These are phyloP conservation scores for Myrmophylax atrothorax DNA, from an alignment of 2,113 vertebrate genomes.

Conservation along the genomic window DNA sequence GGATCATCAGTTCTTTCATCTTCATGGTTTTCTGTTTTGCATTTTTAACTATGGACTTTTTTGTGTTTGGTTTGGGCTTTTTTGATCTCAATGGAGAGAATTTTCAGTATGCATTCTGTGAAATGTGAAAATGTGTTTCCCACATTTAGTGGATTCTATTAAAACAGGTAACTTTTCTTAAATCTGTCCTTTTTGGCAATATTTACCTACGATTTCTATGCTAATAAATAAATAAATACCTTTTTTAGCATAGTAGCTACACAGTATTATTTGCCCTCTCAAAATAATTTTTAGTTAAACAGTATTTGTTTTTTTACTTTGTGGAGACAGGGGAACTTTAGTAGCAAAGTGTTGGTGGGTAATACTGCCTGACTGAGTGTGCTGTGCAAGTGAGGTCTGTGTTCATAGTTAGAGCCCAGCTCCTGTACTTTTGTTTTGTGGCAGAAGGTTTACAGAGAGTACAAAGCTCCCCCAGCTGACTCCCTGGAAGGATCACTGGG, in stretches of 20 bases:
- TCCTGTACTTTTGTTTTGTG: not conserved
- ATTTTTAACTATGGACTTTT: not conserved
- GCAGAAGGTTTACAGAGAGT: not conserved
- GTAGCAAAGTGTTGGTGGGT: not conserved
- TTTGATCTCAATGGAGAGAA: not conserved
- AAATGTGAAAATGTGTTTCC: not conserved
- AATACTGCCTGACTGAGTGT: not conserved
- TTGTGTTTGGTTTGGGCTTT: not conserved
- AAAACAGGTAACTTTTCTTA: not conserved
- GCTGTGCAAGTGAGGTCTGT: not conserved
- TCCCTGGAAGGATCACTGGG: not conserved
- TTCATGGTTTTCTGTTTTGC: not conserved
- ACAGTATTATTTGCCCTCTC: not conserved
- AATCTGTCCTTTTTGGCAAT: not conserved
- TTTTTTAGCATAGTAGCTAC: not conserved
- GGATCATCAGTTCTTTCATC: conserved; percentile 21
- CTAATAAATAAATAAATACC: not conserved
- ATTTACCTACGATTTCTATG: not conserved
- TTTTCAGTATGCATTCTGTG: not conserved
- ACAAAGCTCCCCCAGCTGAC: not conserved
- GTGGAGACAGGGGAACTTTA: not conserved
- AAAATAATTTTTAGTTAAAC: not conserved
- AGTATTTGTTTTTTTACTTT: not conserved
- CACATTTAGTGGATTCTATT: not conserved
- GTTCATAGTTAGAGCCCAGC: not conserved